phyloP scores from a whole-genome alignment of 2,888 invertebrate species.

The Troilus luridus region DNA sequence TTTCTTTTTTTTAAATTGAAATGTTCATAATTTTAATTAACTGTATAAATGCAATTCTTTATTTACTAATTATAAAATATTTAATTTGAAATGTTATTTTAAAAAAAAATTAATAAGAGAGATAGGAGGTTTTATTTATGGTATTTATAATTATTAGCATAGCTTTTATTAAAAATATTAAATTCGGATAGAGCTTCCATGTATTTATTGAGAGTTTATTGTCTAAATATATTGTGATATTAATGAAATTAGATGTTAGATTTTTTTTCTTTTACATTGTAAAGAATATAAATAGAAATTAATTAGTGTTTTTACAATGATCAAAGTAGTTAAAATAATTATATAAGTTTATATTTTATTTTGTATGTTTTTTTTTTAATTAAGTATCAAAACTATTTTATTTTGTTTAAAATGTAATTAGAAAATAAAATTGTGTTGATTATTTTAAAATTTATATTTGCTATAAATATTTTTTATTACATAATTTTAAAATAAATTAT shows the following conservation, averaged over 20 bases:
- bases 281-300: background rate
- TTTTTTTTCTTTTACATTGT: background rate
- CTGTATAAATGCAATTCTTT: background rate
- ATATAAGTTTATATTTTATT: background rate
- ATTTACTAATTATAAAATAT: background rate
- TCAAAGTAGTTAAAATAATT: slow-evolving; percentile 8
- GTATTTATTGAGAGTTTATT: slow-evolving; percentile 29
- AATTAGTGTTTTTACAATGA: slow-evolving; percentile 8
- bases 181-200: background rate
- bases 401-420: background rate
- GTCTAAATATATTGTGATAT: slow-evolving; percentile 44
- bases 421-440: background rate
- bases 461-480: slow-evolving; percentile 32
- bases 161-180: background rate
- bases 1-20: background rate
- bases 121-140: background rate
- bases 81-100: background rate
- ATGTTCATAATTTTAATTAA: background rate
- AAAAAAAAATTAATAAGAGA: background rate
- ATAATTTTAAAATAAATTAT: slow-evolving; percentile 29
- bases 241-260: slow-evolving; percentile 25
- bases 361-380: background rate
- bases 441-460: slow-evolving; percentile 20
- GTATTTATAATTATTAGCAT: background rate
- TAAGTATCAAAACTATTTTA: slow-evolving; percentile 19